These are phyloP conservation scores for Hapalemur alaotrensis DNA, from an alignment of 2,797 vertebrate genomes.

Conservation along the genomic window DNA sequence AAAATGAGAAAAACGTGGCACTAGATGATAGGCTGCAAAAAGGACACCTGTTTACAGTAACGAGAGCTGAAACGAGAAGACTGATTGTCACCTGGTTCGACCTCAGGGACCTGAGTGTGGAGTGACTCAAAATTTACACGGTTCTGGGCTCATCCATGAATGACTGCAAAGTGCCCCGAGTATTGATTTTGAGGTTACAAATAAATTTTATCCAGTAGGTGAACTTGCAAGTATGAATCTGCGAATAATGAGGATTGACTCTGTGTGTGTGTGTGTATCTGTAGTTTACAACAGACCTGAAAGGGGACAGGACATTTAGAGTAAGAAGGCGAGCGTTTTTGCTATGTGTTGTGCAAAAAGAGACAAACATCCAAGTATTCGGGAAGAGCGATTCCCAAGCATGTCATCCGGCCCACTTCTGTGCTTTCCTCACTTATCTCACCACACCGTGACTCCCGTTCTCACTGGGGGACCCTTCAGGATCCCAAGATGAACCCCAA, in stretches of 20 bases:
- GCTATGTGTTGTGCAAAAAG: not conserved
- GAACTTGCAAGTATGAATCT: not conserved
- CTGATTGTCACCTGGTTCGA: not conserved
- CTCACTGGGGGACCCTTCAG: not conserved
- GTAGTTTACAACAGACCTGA: not conserved
- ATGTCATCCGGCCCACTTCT: not conserved
- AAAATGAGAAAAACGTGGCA: not conserved
- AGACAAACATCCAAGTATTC: fast-evolving
- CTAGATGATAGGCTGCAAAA: not conserved
- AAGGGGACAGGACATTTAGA: not conserved
- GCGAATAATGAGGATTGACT: not conserved
- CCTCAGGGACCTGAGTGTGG: not conserved
- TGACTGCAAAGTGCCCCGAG: too few species aligned
- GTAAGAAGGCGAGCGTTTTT: not conserved
- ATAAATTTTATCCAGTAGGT: not conserved
- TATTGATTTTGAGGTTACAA: not conserved
- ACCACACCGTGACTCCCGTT: not conserved
- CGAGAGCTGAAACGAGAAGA: not conserved
- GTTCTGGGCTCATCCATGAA: too few species aligned
- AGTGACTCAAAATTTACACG: fast-evolving
- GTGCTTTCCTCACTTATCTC: fast-evolving
- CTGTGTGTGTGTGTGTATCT: not conserved
- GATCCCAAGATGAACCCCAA: not conserved
- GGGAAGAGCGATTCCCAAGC: not conserved
- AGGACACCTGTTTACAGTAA: not conserved